A percentile compares a stretch with the other conserved stretches of the same genome.
Conservation (phyloP, 2,797 vertebrate species). For the Helarctos malayanus region DNA sequence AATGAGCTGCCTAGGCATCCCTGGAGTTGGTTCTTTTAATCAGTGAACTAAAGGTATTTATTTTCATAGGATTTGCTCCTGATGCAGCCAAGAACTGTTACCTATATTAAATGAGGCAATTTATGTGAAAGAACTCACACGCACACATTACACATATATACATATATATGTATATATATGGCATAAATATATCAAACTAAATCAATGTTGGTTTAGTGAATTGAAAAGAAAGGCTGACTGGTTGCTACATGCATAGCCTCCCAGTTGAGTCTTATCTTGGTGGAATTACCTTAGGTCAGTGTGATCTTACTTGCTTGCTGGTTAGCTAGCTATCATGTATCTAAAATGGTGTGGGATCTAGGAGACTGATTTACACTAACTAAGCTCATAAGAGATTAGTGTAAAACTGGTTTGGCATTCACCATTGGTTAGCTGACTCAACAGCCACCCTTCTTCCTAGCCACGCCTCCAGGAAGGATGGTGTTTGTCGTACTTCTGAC, state of each 20-base stretch:
- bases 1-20: too few species aligned
- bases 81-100: not conserved
- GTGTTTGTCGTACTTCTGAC: not conserved
- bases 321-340: not conserved
- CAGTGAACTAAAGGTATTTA: not conserved
- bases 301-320: not conserved
- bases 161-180: fast-evolving
- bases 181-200: not conserved
- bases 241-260: not conserved
- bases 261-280: not conserved
- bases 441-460: not conserved
- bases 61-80: not conserved
- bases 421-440: not conserved
- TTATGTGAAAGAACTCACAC: not conserved
- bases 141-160: too few species aligned
- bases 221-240: not conserved
- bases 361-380: not conserved
- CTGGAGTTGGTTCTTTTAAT: not conserved
- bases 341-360: not conserved
- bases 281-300: not conserved
- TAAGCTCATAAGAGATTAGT: not conserved
- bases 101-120: not conserved
- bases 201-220: not conserved
- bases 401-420: not conserved
- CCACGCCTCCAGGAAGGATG: not conserved